phyloP scores from a whole-genome alignment of 1,140 invertebrate genomes.

The Drosophila ananassae region DNA sequence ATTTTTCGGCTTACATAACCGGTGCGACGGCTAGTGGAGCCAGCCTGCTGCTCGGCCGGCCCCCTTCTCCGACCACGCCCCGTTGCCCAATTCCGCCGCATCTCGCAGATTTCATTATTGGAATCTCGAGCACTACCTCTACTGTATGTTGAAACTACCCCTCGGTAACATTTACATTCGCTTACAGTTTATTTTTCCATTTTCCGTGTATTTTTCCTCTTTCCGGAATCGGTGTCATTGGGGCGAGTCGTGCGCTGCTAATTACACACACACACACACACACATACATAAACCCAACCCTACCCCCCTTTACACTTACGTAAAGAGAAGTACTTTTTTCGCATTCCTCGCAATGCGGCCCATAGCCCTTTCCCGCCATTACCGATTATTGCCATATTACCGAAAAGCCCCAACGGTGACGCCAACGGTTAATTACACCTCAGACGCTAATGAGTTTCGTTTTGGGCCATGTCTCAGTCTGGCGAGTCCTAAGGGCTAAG shows the following conservation, averaged over 20 bases:
- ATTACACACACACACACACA: constrained; percentile 52
- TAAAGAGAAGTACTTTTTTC: constrained; percentile 13
- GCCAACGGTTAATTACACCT: constrained; percentile 43
- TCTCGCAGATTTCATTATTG: constrained; percentile 52
- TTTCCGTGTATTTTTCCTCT: constrained; percentile 26
- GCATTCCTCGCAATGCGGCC: background rate
- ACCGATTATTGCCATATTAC: constrained; percentile 1
- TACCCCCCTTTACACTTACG: constrained; percentile 4
- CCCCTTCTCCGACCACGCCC: constrained; percentile 33
- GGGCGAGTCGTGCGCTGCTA: constrained; percentile 56
- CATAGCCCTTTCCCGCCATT: background rate
- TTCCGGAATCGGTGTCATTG: constrained; percentile 76
- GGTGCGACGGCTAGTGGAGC: constrained; percentile 44
- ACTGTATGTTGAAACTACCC: constrained; percentile 35
- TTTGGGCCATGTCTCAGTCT: constrained; percentile 10
- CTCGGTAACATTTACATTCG: constrained; percentile 37
- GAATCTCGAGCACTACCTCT: constrained; percentile 29
- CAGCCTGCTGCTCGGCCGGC: background rate
- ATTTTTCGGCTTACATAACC: constrained; percentile 76
- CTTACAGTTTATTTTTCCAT: constrained; percentile 35
- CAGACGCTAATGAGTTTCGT: constrained; percentile 40
- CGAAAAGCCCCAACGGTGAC: constrained; percentile 17
- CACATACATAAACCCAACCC: background rate
- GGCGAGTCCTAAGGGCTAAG: background rate
- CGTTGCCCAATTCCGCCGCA: constrained; percentile 35